These are phyloP conservation scores for Syngnathus rostellatus DNA, from an alignment of 2,797 vertebrate species.

Conservation along the genomic window DNA sequence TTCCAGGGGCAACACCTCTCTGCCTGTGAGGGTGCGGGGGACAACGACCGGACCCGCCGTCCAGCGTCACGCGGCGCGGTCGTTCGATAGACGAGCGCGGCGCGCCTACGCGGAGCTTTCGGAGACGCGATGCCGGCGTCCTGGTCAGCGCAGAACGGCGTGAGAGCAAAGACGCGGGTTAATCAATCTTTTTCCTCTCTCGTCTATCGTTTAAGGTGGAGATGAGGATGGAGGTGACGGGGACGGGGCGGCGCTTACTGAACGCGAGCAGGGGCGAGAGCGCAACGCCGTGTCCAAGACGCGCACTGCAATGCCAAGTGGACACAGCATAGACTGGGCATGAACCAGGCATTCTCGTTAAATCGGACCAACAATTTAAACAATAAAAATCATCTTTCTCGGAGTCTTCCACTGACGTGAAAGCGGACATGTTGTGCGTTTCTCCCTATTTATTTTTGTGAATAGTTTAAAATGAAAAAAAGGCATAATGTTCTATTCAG, in stretches of 20 bases:
- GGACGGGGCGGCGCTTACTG: conserved; percentile 23
- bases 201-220: conserved; percentile 23
- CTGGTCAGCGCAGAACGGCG: conserved; percentile 20
- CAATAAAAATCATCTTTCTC: neutral
- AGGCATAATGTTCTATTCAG: no score
- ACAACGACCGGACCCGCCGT: conserved; percentile 19
- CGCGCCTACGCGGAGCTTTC: conserved; percentile 18
- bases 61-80: conserved; percentile 3
- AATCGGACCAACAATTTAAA: no score
- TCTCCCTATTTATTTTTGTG: no score
- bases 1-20: conserved; percentile 20
- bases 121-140: conserved; percentile 1
- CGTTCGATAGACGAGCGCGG: conserved; percentile 7
- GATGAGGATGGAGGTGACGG: conserved; percentile 14
- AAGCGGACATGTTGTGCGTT: no score
- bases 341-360: neutral
- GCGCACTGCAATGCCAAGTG: conserved; percentile 50
- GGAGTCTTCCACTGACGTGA: neutral
- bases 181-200: conserved; percentile 7
- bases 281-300: conserved; percentile 57
- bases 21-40: neutral
- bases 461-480: no score
- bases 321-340: neutral
- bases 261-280: conserved; percentile 42
- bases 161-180: conserved; percentile 7